Evolutionary conservation across 2,797 vertebrate species (phyloP).

Genomic region (Dipus sagitta): DNA sequence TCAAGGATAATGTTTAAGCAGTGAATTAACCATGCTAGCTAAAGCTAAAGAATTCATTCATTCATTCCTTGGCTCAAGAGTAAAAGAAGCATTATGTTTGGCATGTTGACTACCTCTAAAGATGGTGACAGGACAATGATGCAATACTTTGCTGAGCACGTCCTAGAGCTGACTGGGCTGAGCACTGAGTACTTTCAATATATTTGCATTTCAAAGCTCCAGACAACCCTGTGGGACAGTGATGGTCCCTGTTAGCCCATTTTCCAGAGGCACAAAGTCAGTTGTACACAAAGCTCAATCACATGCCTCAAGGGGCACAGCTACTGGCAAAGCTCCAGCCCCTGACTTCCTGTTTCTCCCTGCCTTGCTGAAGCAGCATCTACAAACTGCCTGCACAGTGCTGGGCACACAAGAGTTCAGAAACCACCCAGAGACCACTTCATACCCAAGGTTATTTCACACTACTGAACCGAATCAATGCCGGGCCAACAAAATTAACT

Average conservation of each 20-base stretch:
- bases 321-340: not conserved
- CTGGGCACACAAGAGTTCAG: too few relatives aligned
- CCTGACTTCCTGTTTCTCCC: not conserved
- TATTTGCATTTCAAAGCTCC: not conserved
- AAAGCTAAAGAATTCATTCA: not conserved
- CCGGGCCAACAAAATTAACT: not conserved
- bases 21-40: not conserved
- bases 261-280: not conserved
- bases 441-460: accelerated
- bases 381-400: not conserved
- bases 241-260: too few relatives aligned
- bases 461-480: accelerated
- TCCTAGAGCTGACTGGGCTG: not conserved
- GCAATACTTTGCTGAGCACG: not conserved
- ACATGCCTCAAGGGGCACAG: not conserved
- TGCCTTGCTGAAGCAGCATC: too few relatives aligned
- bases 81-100: not conserved
- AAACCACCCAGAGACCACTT: accelerated
- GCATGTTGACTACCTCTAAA: not conserved
- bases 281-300: not conserved
- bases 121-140: not conserved
- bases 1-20: not conserved
- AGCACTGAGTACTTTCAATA: accelerated
- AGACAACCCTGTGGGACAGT: not conserved
- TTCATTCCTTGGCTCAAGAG: not conserved